Conservation (phyloP, 2,888 invertebrate genomes). For the Eupithecia exiguata region DNA sequence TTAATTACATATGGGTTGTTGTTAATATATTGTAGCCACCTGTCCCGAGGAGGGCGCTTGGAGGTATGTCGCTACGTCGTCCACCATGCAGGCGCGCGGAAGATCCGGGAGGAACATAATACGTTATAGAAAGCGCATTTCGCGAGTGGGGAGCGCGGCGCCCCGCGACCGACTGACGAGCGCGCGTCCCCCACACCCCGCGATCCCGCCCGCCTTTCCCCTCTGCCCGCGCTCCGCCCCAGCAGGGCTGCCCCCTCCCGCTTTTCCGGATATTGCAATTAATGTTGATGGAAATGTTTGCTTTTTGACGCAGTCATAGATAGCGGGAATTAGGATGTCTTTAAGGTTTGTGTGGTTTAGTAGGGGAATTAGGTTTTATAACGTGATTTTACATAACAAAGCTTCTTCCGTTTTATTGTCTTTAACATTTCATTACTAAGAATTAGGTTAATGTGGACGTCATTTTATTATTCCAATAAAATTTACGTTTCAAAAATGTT, state of each 20-base stretch:
- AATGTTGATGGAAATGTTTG: constrained; percentile 29
- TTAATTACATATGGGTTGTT: constrained; percentile 84
- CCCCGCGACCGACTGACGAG: constrained; percentile 80
- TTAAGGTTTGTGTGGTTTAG: constrained; percentile 9
- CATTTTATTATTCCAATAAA: neutral
- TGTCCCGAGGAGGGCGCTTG: constrained; percentile 98
- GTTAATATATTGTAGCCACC: constrained; percentile 87
- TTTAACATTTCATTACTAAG: neutral
- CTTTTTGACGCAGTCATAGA: constrained; percentile 36
- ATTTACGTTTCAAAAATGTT: neutral
- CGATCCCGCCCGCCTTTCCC: constrained; percentile 46
- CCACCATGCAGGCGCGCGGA: constrained; percentile 97
- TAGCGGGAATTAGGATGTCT: constrained; percentile 35
- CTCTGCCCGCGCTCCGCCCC: constrained; percentile 37
- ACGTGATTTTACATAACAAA: neutral
- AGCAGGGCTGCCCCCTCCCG: constrained; percentile 62
- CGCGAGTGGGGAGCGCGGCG: constrained; percentile 81
- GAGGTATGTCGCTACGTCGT: constrained; percentile 97
- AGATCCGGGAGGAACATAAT: constrained; percentile 96
- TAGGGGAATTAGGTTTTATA: constrained; percentile 17
- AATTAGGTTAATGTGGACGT: neutral
- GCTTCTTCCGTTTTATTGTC: neutral
- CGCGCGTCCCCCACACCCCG: constrained; percentile 46
- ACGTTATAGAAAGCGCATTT: constrained; percentile 77
- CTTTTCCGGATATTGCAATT: constrained; percentile 62